phyloP scores from a whole-genome alignment of 2,888 invertebrate species.

The Zeuzera pyrina region DNA sequence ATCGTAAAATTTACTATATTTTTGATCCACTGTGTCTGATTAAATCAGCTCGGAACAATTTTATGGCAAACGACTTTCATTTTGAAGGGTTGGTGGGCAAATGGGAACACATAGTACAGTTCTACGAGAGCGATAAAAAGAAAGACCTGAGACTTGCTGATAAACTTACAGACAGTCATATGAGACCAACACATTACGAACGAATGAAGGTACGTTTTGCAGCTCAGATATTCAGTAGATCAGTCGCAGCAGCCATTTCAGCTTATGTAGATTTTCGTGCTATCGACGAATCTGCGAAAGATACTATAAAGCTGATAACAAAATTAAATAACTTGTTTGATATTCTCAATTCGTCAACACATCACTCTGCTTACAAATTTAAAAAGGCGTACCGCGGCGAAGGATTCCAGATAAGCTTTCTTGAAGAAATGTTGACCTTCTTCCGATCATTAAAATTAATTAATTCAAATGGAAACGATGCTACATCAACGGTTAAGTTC shows the following conservation, averaged over 20 bases:
- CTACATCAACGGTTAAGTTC: too few species aligned
- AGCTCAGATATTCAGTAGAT: constrained; percentile 22
- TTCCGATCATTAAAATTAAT: too few species aligned
- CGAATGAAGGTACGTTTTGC: constrained; percentile 21
- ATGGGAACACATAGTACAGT: constrained; percentile 19
- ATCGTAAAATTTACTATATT: constrained; percentile 24
- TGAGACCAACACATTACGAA: constrained; percentile 21
- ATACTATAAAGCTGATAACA: constrained; percentile 12
- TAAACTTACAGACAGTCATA: constrained; percentile 24
- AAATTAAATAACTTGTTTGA: constrained; percentile 16
- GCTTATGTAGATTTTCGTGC: constrained; percentile 11
- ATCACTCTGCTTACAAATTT: constrained; percentile 5
- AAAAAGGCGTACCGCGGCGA: constrained; percentile 14
- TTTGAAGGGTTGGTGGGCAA: constrained; percentile 19
- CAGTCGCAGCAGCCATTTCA: constrained; percentile 22
- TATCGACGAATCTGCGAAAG: constrained; percentile 9
- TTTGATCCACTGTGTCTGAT: constrained; percentile 24
- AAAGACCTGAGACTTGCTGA: constrained; percentile 17
- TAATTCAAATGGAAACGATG: too few species aligned
- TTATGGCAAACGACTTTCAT: constrained; percentile 21
- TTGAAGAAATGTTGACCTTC: constrained; percentile 12
- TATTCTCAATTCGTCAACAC: constrained; percentile 13
- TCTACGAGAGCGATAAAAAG: constrained; percentile 19
- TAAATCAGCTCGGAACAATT: constrained; percentile 20
- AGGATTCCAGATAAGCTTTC: constrained; percentile 12